Evolutionary conservation across 23 tunicate genomes (phyloP).

Genomic region (Trididemnum clinides): DNA sequence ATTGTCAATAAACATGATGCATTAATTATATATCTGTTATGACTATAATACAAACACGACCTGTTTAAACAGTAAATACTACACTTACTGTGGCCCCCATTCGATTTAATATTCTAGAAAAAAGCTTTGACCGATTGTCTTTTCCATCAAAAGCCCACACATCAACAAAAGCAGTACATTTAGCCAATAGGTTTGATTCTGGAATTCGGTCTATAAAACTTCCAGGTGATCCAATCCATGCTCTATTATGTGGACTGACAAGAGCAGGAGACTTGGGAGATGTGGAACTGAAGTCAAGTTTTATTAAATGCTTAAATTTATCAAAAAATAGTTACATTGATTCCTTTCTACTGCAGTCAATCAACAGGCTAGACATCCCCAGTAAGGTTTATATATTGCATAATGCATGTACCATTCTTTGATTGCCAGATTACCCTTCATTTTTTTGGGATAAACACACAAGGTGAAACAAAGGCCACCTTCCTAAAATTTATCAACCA

Average conservation of each 20-base stretch:
- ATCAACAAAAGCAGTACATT: constrained; percentile 74
- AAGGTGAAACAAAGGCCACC: too few relatives aligned
- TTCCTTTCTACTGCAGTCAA: too few relatives aligned
- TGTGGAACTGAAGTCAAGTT: background rate
- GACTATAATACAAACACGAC: background rate
- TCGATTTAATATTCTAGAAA: constrained; percentile 47
- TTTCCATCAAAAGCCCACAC: constrained; percentile 75
- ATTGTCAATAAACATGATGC: too few relatives aligned
- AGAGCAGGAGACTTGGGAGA: constrained; percentile 9
- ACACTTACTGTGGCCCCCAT: constrained; percentile 90
- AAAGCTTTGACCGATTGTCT: constrained; percentile 72
- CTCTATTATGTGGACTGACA: constrained; percentile 24
- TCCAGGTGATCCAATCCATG: constrained; percentile 36
- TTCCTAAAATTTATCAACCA: too few relatives aligned
- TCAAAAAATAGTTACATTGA: too few relatives aligned
- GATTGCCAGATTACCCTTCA: too few relatives aligned
- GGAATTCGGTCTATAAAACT: constrained; percentile 52
- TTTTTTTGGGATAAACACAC: too few relatives aligned
- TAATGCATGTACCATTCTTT: too few relatives aligned
- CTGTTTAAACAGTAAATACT: background rate
- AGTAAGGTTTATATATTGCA: too few relatives aligned
- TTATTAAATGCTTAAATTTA: too few relatives aligned
- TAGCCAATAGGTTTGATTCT: constrained; percentile 31
- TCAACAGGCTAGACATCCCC: too few relatives aligned
- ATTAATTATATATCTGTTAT: too few relatives aligned